These are phyloP conservation scores for Sminthurinus aureus DNA, from an alignment of 2,888 invertebrate species.

Conservation along the genomic window DNA sequence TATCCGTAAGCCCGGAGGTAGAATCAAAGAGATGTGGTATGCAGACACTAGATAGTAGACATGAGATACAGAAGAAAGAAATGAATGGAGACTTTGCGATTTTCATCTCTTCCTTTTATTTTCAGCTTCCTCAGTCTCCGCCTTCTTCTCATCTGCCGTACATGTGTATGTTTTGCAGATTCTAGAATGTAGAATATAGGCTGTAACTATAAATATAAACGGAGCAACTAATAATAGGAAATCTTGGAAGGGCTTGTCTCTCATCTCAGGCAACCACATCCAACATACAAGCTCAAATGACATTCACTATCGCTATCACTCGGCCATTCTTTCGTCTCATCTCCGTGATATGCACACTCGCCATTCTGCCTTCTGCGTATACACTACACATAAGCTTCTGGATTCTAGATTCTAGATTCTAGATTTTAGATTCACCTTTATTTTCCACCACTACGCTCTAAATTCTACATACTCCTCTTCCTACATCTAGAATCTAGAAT, in stretches of 20 bases:
- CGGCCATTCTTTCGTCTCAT: not conserved
- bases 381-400: too few species aligned
- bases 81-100: not conserved
- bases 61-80: not conserved
- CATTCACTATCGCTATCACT: not conserved
- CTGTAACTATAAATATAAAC: not conserved
- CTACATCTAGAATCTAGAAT: too few species aligned
- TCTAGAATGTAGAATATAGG: too few species aligned
- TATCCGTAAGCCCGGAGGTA: not conserved
- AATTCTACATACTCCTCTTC: too few species aligned
- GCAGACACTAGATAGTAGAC: too few species aligned
- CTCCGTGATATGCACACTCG: too few species aligned
- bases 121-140: not conserved
- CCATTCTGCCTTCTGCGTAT: too few species aligned
- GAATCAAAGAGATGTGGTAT: not conserved
- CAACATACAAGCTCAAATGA: conserved; percentile 19
- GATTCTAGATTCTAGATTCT: too few species aligned
- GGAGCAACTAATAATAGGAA: conserved; percentile 29
- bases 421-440: too few species aligned
- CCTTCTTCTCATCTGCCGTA: not conserved
- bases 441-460: too few species aligned
- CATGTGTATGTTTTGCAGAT: too few species aligned
- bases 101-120: not conserved
- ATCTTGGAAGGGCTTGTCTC: conserved; percentile 15
- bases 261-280: not conserved